Evolutionary conservation across 2,113 vertebrate species (phyloP), one percentile per base, ranked within the genome.

Genomic region (Platysternon megacephalum): DNA sequence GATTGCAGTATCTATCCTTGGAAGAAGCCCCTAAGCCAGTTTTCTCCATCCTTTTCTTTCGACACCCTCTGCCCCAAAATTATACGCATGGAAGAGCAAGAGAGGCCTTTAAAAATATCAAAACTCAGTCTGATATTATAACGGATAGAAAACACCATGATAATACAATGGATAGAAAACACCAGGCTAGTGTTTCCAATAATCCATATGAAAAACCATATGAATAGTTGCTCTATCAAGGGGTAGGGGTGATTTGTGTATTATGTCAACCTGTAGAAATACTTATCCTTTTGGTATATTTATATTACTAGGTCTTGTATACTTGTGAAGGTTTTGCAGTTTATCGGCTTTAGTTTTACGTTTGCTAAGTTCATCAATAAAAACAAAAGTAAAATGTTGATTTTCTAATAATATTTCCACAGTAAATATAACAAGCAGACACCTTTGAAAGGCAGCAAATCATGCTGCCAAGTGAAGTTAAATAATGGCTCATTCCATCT

Each of bases 11-110:
- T 80, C 93, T 90, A 95, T 52, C 0, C 0, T 46, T 86, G 81
- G 85, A 96, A 95, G 85, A 94, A 95, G 52, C 74, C 78, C 94
- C 85, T 86, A 74, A 94, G 35, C 10, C 65, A 85, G 22, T 68
- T 81, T 53, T 82, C 42, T 87, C 8, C 39, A 11, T 11, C 2
- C 46, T 58, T 42, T 46, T 61, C 17, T 58, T 81, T 86, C 29
- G 2, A 84, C 48, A 93, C 74, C 44, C 55, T 93, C 74, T 86
- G 32, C 3, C 29, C 81, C 49, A 49, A 86, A 89, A 52, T 72
- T 84, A 53, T 10, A 81, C 7, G 86, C 86, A 91, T 16, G 11
- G 74, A 91, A 87, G 42, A 95, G 49, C n/a, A 91, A 95, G 44
- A 74, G 52, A 78, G 49, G 85, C 53, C 44, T 92, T 96, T 72